These are phyloP conservation scores for Palythoa heliodiscus DNA, from an alignment of 92 coral and sea anemone genomes.

Conservation along the genomic window DNA sequence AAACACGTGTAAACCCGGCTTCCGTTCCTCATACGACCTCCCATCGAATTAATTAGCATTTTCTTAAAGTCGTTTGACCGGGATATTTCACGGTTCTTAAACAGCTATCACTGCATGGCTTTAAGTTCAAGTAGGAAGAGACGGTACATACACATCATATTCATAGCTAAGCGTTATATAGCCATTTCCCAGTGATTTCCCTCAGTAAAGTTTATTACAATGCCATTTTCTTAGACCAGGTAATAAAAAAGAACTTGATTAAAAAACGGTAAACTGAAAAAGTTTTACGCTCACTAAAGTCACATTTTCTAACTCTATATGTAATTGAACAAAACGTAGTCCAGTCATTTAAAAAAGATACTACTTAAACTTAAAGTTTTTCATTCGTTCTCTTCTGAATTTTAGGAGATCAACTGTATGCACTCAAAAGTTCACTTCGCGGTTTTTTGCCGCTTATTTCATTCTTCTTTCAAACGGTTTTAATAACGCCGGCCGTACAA, in stretches of 20 bases:
- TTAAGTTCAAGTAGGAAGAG: not conserved
- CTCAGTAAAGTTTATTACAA: too few relatives aligned
- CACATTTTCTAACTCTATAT: too few relatives aligned
- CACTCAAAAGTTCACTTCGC: constrained; percentile 12
- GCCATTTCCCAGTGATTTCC: not conserved
- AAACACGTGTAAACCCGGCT: too few relatives aligned
- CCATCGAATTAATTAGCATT: too few relatives aligned
- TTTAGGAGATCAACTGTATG: not conserved
- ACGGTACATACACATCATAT: not conserved
- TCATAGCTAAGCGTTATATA: too few relatives aligned
- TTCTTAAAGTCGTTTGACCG: too few relatives aligned
- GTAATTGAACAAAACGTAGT: not conserved
- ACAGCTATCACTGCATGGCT: not conserved
- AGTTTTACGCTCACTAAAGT: too few relatives aligned
- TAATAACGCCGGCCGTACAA: constrained; percentile 39
- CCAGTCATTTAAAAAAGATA: not conserved
- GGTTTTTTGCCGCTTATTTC: constrained; percentile 27
- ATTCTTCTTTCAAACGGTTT: constrained; percentile 36
- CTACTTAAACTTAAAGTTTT: not conserved
- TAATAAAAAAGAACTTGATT: too few relatives aligned
- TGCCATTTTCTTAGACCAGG: too few relatives aligned
- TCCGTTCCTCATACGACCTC: too few relatives aligned
- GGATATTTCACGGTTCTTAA: not conserved
- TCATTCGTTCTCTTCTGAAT: not conserved
- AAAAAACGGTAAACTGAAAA: too few relatives aligned